Evolutionary conservation across 2,797 vertebrate species (phyloP), one percentile per base, ranked within the genome.

Genomic region (Muscicapa comitata): DNA sequence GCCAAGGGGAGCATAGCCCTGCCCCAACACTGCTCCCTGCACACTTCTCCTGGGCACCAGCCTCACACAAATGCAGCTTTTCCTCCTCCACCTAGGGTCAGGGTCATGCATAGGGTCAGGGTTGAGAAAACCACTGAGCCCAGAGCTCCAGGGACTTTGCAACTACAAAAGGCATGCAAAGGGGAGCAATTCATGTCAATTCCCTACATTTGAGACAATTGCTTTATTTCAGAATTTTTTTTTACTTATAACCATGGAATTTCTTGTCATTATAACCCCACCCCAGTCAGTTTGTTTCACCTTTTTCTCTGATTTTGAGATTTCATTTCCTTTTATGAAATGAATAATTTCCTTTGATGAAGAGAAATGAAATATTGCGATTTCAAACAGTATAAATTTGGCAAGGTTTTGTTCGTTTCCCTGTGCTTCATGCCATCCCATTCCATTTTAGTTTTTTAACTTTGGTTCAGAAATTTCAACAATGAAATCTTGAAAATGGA

Each of bases 321-420:
- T 62, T 76, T 40, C 12, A 29, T 43, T 65, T 65, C n/a, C 59
- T 35, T 42, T 18, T 7, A 18, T 0, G 1, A 76, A 75, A 33
- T 8, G 8, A 50, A 40, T 45, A 21, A 45, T 21, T 62, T 63
- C 19, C 11, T 35, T 45, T 54, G 0, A 0, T 31, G 38, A 51
- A 53, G 10, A 20, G 48, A 45, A 65, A 54, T 31, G 16, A 54
- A 54, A 55, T 55, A 28, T n/a, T 65, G 21, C 0, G 0, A 37
- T 55, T 78, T 78, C 50, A 45, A 78, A 37, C 17, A 38, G 4
- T 26, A 26, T 20, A 17, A 13, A 11, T 47, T 47, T 2, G 6
- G 51, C 28, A n/a, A n/a, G 28, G 13, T 55, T 55, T 45, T 17
- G 5, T 66, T 33, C 7, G 21, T 55, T 55, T 66, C 33, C 75